Percentiles rank a stretch among this genome's conserved stretches.
Conservation (phyloP, 2,888 invertebrate genomes). For the Julus scanicus region DNA sequence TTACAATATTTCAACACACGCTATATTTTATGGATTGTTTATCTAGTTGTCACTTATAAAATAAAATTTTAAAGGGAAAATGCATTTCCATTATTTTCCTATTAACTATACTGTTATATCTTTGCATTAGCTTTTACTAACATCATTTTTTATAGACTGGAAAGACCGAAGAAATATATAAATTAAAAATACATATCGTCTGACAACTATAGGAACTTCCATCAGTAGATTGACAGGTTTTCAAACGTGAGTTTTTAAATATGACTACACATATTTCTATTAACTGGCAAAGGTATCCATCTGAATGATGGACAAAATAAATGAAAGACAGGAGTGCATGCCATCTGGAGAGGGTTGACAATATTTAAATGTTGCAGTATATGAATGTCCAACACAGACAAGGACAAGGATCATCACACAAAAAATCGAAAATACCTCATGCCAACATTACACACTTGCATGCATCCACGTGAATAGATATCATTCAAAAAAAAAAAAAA, state of each 20-base stretch:
- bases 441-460: neutral
- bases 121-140: no score
- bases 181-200: no score
- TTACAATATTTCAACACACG: no score
- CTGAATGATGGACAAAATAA: neutral
- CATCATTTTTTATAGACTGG: no score
- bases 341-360: neutral
- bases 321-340: neutral
- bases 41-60: no score
- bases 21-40: no score
- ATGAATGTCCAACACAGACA: neutral
- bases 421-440: neutral
- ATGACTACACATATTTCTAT: neutral
- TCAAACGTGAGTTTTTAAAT: neutral
- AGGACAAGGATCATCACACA: neutral
- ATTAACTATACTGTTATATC: no score
- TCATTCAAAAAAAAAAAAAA: neutral
- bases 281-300: neutral
- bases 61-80: no score
- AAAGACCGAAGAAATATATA: no score
- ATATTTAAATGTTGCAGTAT: neutral
- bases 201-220: no score
- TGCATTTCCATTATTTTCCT: no score
- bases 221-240: neutral
- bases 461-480: neutral